A percentile compares a stretch with the other conserved stretches of the same genome.
Conservation (phyloP, 2,113 vertebrate genomes). For the Pelmatolapia mariae region DNA sequence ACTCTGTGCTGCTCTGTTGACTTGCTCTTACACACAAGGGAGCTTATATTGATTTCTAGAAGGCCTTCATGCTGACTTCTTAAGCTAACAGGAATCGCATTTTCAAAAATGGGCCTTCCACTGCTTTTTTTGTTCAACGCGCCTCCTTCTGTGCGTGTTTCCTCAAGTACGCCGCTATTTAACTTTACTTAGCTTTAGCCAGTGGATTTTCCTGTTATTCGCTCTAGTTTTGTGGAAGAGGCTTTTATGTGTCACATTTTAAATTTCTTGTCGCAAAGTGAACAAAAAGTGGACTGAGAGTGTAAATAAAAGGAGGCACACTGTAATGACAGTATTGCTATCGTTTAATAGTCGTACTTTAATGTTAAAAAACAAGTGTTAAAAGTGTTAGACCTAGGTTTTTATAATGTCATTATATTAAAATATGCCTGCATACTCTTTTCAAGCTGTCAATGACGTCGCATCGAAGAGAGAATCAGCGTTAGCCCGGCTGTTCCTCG, state of each 20-base stretch:
- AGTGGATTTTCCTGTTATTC: neutral
- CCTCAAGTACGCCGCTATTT: neutral
- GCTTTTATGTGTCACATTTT: neutral
- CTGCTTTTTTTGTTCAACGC: neutral
- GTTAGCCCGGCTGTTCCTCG: constrained; percentile 2
- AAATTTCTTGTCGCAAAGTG: neutral
- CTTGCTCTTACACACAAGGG: constrained; percentile 51
- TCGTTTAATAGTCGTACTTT: neutral
- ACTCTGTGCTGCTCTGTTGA: constrained; percentile 54
- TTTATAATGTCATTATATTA: neutral
- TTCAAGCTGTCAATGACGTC: neutral
- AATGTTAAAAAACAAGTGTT: neutral
- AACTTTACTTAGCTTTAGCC: neutral
- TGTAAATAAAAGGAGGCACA: neutral
- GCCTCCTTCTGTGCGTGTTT: neutral
- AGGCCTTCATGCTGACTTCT: constrained; percentile 52
- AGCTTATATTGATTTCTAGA: constrained; percentile 62
- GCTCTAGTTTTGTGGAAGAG: neutral
- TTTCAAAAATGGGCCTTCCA: constrained; percentile 7
- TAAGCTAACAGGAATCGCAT: constrained; percentile 42
- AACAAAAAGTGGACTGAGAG: neutral
- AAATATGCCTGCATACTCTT: neutral
- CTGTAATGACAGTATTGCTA: neutral
- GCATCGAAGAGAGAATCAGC: neutral
- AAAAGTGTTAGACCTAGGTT: neutral